Evolutionary conservation across 1,140 invertebrate genomes (phyloP).

Genomic region (Caenorhabditis inopinata): DNA sequence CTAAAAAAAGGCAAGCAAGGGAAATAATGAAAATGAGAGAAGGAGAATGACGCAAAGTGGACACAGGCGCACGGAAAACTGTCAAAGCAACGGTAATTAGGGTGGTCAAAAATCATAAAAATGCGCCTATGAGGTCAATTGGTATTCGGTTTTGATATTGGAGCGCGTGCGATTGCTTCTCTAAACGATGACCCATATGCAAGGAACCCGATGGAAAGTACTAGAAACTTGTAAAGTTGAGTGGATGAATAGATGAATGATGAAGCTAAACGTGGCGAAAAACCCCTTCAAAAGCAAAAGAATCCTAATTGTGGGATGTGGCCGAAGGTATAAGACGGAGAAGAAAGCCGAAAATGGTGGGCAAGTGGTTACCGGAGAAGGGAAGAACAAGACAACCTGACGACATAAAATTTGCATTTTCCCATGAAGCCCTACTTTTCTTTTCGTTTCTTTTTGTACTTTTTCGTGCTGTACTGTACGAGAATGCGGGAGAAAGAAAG

Average conservation of each 20-base stretch:
- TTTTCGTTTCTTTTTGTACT: neutral
- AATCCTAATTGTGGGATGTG: constrained; percentile 11
- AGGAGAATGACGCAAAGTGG: neutral
- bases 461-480: neutral
- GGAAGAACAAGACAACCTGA: neutral
- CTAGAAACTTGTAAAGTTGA: constrained; percentile 14
- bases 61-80: neutral
- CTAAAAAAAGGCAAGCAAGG: neutral
- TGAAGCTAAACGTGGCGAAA: neutral
- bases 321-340: neutral
- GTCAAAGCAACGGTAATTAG: constrained; percentile 24
- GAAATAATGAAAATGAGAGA: neutral
- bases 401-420: constrained; percentile 8
- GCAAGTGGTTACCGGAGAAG: neutral
- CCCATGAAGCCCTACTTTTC: neutral
- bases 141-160: constrained; percentile 15
- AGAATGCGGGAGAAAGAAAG: neutral
- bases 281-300: neutral
- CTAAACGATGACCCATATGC: neutral
- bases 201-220: neutral
- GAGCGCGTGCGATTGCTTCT: neutral
- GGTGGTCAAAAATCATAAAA: neutral
- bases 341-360: constrained; percentile 24
- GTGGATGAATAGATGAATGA: neutral
- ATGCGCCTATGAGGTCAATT: constrained; percentile 30